Base-by-base conservation (phyloP, 2,888 invertebrate species). In the Hydrotaea cyrtoneurina region DNA sequence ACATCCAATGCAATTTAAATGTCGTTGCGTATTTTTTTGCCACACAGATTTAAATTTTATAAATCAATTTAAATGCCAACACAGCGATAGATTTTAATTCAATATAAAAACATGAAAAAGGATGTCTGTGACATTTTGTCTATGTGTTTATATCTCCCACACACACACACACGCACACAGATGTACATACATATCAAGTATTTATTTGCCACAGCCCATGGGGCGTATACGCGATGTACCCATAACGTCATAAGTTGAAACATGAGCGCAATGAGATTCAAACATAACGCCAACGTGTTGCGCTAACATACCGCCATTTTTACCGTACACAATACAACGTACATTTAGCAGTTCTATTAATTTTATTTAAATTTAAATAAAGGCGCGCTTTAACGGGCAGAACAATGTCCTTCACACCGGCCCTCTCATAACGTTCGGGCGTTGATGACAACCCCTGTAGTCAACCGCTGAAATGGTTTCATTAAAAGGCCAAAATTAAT, bases 401-500 rank as follows among this genome's bases (percentile, higher is more conserved):
- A n/a, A n/a, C n/a, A n/a, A n/a, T n/a, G n/a, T n/a, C n/a, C n/a
- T n/a, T n/a, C n/a, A n/a, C n/a, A n/a, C n/a, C n/a, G n/a, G n/a
- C n/a, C n/a, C n/a, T n/a, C n/a, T n/a, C n/a, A n/a, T n/a, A n/a
- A n/a, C 50, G 8, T 50, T 50, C 15, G 50, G 15, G n/a, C 13
- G n/a, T 50, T 7, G 5, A n/a, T 50, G 50, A n/a, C 21, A 55
- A 19, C 2, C 23, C n/a, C 55, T 55, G 0, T 21, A 19, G 55
- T n/a, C 2, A 19, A 21, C 46, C 69, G 43, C 39, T 64, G 15
- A 39, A 39, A 39, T n/a, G 55, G 21, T 78, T 69, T 72, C 71
- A 71, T 74, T 77, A 46, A 15, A 21, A 69, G 73, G 0, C 55
- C 26, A 62, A 80, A 81, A 78, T 72, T 55, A 64, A 75, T 72